Evolutionary conservation across 2,888 invertebrate species (phyloP).

Genomic region (Drosophila formosana): DNA sequence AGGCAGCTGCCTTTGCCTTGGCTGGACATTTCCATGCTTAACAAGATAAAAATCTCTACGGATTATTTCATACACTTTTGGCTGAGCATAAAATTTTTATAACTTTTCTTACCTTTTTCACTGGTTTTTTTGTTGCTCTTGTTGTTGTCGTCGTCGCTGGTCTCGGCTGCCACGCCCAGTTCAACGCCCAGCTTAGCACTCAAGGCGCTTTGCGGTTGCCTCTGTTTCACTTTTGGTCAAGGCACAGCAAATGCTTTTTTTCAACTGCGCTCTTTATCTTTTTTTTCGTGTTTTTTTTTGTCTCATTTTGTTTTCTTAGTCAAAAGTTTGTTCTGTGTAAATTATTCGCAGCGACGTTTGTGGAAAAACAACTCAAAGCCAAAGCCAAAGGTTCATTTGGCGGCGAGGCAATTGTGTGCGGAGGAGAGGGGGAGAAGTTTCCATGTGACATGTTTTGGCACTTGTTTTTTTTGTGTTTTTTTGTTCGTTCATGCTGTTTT

Average conservation of each 20-base stretch:
- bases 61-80: slow-evolving; percentile 77
- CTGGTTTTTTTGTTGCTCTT: neutral
- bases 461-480: slow-evolving; percentile 41
- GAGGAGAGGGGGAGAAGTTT: slow-evolving; percentile 23
- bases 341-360: slow-evolving; percentile 72
- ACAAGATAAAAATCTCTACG: slow-evolving; percentile 79
- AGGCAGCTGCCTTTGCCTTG: slow-evolving; percentile 24
- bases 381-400: slow-evolving; percentile 54
- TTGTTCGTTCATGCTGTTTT: slow-evolving; percentile 4
- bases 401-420: neutral
- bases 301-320: slow-evolving; percentile 56
- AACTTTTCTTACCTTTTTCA: slow-evolving; percentile 67
- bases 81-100: slow-evolving; percentile 66
- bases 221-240: slow-evolving; percentile 71
- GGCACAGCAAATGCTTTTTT: slow-evolving; percentile 33
- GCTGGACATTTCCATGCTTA: slow-evolving; percentile 75
- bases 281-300: slow-evolving; percentile 31
- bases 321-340: slow-evolving; percentile 74
- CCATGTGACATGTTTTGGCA: slow-evolving; percentile 79
- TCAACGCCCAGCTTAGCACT: slow-evolving; percentile 65
- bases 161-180: slow-evolving; percentile 54
- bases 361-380: slow-evolving; percentile 69
- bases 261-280: neutral
- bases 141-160: slow-evolving; percentile 10
- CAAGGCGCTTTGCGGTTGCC: slow-evolving; percentile 71